These are phyloP conservation scores for Rhynchopsitta pachyrhyncha DNA, from an alignment of 2,113 vertebrate species.

Conservation along the genomic window DNA sequence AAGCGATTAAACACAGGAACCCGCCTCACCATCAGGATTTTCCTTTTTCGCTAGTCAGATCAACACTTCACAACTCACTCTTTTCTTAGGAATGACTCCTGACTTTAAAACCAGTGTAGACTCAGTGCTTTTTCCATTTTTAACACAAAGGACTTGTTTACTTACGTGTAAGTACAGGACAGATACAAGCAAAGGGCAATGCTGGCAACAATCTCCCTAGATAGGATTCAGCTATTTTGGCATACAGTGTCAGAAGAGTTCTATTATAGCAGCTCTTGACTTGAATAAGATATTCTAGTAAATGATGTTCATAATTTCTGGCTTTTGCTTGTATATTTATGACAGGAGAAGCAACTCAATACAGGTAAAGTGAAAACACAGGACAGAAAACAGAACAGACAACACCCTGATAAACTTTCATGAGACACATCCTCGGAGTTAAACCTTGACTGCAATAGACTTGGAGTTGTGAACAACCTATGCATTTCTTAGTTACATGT, in stretches of 20 bases:
- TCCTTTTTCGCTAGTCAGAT: not conserved
- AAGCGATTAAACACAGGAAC: not conserved
- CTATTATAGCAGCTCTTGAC: not conserved
- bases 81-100: not conserved
- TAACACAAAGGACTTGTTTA: not conserved
- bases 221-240: not conserved
- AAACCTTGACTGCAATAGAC: not conserved
- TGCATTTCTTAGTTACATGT: not conserved
- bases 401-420: not conserved
- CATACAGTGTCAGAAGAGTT: not conserved
- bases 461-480: not conserved
- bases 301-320: not conserved
- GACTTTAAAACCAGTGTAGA: not conserved
- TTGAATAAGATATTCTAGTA: not conserved
- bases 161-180: accelerated
- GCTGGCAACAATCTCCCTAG: not conserved
- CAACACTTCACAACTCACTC: not conserved
- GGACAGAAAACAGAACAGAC: not conserved
- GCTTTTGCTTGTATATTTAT: not conserved
- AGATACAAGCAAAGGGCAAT: not conserved
- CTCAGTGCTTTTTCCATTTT: not conserved
- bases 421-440: not conserved
- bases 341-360: not conserved
- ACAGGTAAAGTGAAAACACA: not conserved
- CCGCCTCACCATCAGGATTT: not conserved